Percentiles rank a stretch among this genome's conserved stretches.
phyloP scores from a whole-genome alignment of 2,888 invertebrate genomes.

The Caenorhabditis angaria region DNA sequence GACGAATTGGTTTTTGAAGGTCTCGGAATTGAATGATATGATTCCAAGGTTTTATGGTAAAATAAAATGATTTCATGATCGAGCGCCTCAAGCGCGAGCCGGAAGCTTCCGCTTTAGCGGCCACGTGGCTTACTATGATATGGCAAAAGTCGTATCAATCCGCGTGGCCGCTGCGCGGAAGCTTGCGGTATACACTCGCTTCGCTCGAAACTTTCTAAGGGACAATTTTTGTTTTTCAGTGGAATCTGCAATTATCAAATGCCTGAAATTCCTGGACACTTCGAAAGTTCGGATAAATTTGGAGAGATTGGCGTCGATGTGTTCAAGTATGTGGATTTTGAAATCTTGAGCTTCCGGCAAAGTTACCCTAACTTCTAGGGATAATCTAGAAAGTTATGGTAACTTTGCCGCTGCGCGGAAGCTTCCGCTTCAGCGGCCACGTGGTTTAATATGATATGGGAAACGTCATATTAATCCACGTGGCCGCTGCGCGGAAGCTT shows the following conservation, averaged over 20 bases:
- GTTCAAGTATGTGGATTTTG: conserved; percentile 39
- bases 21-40: conserved; percentile 93
- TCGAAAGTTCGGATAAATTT: conserved; percentile 48
- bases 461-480: too few species aligned
- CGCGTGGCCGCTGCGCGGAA: too few species aligned
- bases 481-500: too few species aligned
- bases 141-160: too few species aligned
- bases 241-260: conserved; percentile 56
- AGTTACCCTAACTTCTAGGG: too few species aligned
- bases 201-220: not conserved
- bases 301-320: conserved; percentile 47
- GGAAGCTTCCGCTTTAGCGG: too few species aligned
- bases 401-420: not conserved
- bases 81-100: too few species aligned
- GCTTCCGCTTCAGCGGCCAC: not conserved
- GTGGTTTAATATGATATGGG: not conserved
- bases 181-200: too few species aligned
- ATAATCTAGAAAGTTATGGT: not conserved
- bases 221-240: conserved; percentile 45
- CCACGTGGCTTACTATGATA: too few species aligned
- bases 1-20: conserved; percentile 98
- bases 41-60: conserved; percentile 84
- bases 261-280: conserved; percentile 58
- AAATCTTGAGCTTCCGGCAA: too few species aligned
- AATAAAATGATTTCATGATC: not conserved